These are phyloP conservation scores for Propithecus perrieri DNA, from an alignment of 2,797 vertebrate genomes.

Conservation along the genomic window DNA sequence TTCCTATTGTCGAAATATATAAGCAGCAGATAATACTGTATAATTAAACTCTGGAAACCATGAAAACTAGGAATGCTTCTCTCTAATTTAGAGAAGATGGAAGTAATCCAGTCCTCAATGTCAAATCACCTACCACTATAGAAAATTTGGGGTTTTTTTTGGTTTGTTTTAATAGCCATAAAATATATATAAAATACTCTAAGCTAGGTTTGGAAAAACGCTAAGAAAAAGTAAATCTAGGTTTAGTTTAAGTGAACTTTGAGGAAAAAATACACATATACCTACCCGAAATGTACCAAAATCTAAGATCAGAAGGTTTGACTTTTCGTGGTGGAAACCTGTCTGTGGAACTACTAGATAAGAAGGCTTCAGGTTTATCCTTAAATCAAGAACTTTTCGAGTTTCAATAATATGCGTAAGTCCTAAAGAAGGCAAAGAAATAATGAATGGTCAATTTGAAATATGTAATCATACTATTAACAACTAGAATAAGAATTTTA, in stretches of 20 bases:
- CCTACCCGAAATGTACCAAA: constrained; percentile 94
- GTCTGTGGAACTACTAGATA: constrained; percentile 93
- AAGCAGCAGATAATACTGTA: background rate
- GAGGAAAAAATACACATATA: background rate
- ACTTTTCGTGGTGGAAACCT: constrained; percentile 90
- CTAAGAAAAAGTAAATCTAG: background rate
- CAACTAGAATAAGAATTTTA: background rate
- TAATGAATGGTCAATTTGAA: background rate
- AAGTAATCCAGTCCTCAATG: background rate
- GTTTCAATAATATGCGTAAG: constrained; percentile 96
- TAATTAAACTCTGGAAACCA: constrained; percentile 31
- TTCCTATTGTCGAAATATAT: constrained; percentile 31
- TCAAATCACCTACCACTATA: background rate
- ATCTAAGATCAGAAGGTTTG: constrained; percentile 93
- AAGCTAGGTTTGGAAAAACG: background rate
- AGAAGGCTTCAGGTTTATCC: constrained; percentile 94
- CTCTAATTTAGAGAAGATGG: background rate
- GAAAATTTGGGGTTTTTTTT: background rate
- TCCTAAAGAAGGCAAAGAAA: constrained; percentile 84
- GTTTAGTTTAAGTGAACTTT: background rate
- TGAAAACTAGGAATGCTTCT: background rate
- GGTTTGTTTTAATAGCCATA: background rate
- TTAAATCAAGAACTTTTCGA: constrained; percentile 94
- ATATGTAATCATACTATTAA: background rate
- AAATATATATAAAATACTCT: background rate